Base-by-base conservation (phyloP, 2,888 invertebrate species). In the Dolichopus griseipennis region DNA sequence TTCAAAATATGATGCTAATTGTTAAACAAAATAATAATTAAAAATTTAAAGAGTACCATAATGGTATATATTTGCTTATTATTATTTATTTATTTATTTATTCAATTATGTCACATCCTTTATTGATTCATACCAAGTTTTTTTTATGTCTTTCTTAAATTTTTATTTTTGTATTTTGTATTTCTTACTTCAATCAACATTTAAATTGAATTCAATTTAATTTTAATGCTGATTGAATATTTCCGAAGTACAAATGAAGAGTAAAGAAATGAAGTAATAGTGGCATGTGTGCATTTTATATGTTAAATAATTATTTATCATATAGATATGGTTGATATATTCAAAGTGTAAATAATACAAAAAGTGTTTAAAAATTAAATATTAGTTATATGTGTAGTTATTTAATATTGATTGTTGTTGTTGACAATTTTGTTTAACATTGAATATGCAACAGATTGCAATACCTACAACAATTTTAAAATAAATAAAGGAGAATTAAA, bases 31-130 rank as follows among this genome's bases (percentile, higher is more conserved):
- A 52, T 52, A 27, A 27, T 27, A 27, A n/a, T 27, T 27, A 27
- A 27, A 27, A 27, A 27, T 27, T 27, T 27, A 27, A 27, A 27
- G 27, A 27, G 27, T 27, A n/a, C n/a, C n/a, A n/a, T n/a, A 4
- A 27, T 27, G 27, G 27, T 27, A 27, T 27, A 27, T 27, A 27
- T 52, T 6, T 1, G 52, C 18, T 1, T 18, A 52, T 18, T 52
- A 6, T 15, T 15, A 52, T 52, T 52, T 52, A n/a, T 52, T 15
- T 15, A 52, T 52, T 52, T 52, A n/a, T 52, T 52, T 18, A 6
- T n/a, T 52, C 18, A 52, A 52, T 52, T 52, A 52, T 52, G 52
- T 52, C 52, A 52, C 52, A 52, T 52, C 52, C 52, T 52, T 52
- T 52, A 52, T n/a, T 52, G 52, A 52, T 52, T 52, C 52, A 52